Evolutionary conservation across 2,113 vertebrate genomes (phyloP), one percentile per base, ranked within the genome.

Genomic region (Poeciliopsis occidentalis): DNA sequence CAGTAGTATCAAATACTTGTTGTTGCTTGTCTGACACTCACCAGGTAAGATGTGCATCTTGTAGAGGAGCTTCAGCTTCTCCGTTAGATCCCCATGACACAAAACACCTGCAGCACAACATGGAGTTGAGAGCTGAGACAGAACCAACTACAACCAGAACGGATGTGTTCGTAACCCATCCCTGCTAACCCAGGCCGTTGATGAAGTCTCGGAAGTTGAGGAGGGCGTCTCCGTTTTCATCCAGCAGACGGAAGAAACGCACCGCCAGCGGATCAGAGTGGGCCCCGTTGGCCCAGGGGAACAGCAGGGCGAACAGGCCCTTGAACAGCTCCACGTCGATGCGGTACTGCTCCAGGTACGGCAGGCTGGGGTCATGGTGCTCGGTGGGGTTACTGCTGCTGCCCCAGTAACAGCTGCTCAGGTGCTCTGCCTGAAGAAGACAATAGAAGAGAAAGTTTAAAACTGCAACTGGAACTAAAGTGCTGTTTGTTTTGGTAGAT

Each of bases 341-440:
- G 72, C 98, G 97, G 79, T 99, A 99, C 92, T 99, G 98, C 87
- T 99, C 98, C 81, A 99, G 95, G 81, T 99, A 99, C 0, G 98
- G 98, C 91, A 99, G 95, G 90, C 97, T 97, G 85, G 98, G 98
- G 90, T 99, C 98, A 0, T 99, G 98, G 1, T 97, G 94, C 89
- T 98, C 98, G 6, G 93, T 94, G 0, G 97, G 96, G 1, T 96
- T 96, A 93, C 96, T 98, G 92, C 94, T 97, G 24, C 98, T 96
- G 0, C 98, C 98, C 98, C 98, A 99, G 93, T 99, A 99, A 91
- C 98, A 99, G 94, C 98, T 99, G 41, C 97, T 98, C 81, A 99
- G 94, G 85, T 99, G 98, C 37, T 99, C 98, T 0, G 97, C 95
- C 98, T 99, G 85, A 22, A 24, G 69, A 72, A 47, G 37, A 15